phyloP scores from a whole-genome alignment of 2,797 vertebrate species.

The Bufotes viridis region DNA sequence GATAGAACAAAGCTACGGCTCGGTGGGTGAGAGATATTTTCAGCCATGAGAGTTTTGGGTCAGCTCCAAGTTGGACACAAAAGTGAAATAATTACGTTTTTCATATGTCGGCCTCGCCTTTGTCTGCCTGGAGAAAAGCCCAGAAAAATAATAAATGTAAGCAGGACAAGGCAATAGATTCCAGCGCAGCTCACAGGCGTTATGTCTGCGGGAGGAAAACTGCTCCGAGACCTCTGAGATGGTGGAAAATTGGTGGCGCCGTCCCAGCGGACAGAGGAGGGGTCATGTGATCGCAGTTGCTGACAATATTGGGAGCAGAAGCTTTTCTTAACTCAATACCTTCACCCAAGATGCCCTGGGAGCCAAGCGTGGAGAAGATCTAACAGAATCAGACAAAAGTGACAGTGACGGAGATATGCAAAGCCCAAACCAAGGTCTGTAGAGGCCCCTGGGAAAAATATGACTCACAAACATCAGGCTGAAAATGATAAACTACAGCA shows the following conservation, averaged over 20 bases:
- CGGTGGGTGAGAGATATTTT: no score
- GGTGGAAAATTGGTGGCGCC: conserved; percentile 7
- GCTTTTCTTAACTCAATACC: not conserved
- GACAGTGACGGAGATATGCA: not conserved
- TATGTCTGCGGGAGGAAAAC: no score
- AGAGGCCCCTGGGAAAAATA: not conserved
- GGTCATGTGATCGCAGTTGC: no score
- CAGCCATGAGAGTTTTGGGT: no score
- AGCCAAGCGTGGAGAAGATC: not conserved
- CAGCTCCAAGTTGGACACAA: conserved; percentile 47
- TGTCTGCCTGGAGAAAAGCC: conserved; percentile 57
- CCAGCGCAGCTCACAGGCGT: no score
- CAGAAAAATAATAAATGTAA: conserved; percentile 46
- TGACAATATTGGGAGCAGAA: no score
- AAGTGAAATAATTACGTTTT: conserved; percentile 43
- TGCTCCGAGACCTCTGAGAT: not conserved
- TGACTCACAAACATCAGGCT: not conserved
- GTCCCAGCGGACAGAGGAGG: not conserved
- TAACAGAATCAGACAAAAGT: not conserved
- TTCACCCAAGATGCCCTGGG: not conserved
- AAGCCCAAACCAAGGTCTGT: not conserved
- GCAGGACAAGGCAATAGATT: not conserved
- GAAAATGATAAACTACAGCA: not conserved
- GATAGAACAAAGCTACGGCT: no score
- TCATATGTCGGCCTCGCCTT: conserved; percentile 10